Base-by-base conservation (phyloP, 2,113 vertebrate genomes). In the Helogale parvula region DNA sequence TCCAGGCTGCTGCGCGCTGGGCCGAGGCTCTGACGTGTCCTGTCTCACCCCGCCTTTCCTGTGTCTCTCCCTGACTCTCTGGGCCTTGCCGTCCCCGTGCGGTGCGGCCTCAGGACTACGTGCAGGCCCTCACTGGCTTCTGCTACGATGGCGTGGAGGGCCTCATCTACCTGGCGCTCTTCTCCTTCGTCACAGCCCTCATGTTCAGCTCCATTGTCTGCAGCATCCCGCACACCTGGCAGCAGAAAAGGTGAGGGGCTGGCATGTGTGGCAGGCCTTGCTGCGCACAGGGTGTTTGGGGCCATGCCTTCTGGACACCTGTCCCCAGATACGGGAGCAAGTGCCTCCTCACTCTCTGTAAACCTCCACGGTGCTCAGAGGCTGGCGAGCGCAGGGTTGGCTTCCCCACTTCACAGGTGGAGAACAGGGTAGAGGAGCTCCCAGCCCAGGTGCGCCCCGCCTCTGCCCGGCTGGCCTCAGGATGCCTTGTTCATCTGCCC, bases 191-290 rank as follows among this genome's bases (percentile, higher is more conserved):
- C 98, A 99, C 99, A 0, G 99, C 99, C 5, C 99, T 99, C 97
- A 99, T 99, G 99, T 99, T 99, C 99, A 99, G 99, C 98, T 99
- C 99, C 16, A 99, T 99, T 17, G 98, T 99, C 94, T 99, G 99
- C 99, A 99, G 99, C 0, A 98, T 99, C 82, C 99, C 99, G 0
- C 99, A 99, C 97, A 99, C 99, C 89, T 99, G 99, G 99, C 99
- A 99, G 81, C 98, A 98, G 16, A 99, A 99, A 97, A 99, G 99
- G 99, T 99, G 98, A 98, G 98, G 97, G 88, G 82, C 90, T 41
- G 41, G 41, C 41, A 41, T 5, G 41, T 41, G 41, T 41, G 45
- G 8, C 45, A 10, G 45, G 45, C 45, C 45, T 10, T 47, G 10
- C 45, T 47, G 45, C 45, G 10, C 45, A 10, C 45, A 10, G 35